Base-by-base conservation (phyloP, 1,140 invertebrate genomes). In the Heliconius hewitsoni region DNA sequence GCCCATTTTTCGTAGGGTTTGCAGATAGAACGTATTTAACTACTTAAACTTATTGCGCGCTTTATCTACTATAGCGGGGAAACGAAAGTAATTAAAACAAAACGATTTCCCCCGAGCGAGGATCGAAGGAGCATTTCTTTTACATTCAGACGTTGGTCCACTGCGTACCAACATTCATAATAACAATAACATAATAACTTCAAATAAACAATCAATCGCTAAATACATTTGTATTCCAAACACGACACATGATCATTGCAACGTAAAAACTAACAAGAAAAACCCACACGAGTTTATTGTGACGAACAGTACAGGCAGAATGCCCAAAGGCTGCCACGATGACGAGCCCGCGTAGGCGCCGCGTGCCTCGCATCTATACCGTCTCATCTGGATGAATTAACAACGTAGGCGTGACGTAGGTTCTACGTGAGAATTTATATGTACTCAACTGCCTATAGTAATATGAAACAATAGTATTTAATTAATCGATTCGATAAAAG, bases 201-300 rank as follows among this genome's bases (percentile, higher is more conserved):
- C 5, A n/a, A 37, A 27, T 13, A 66, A 27, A 71, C 71, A 71
- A 71, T 39, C 71, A 71, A 71, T 46, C 4, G 60, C 5, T 60
- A 60, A 74, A 34, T 23, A 73, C 76, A 83, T 90, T 88, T 77
- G 74, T 82, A 90, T 84, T 87, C 87, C 74, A 81, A 76, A 60
- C 52, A 66, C 84, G 83, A 73, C 73, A 82, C 84, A 83, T 82
- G 80, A 82, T 78, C 79, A 66, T 39, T 79, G 66, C 76, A 60
- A 76, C 72, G 87, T 89, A 89, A 90, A 89, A 87, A 90, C 71
- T 89, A 82, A 78, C 80, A 74, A 89, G 90, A 91, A 93, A 93
- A 91, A 90, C 91, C 90, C 89, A 93, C 90, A 82, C 87, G 74
- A 83, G 87, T 88, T 71, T 78, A 50, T 85, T 87, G 88, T 85